Evolutionary conservation across 2,113 vertebrate genomes (phyloP).

Genomic region (Psittacula cyanocephala): DNA sequence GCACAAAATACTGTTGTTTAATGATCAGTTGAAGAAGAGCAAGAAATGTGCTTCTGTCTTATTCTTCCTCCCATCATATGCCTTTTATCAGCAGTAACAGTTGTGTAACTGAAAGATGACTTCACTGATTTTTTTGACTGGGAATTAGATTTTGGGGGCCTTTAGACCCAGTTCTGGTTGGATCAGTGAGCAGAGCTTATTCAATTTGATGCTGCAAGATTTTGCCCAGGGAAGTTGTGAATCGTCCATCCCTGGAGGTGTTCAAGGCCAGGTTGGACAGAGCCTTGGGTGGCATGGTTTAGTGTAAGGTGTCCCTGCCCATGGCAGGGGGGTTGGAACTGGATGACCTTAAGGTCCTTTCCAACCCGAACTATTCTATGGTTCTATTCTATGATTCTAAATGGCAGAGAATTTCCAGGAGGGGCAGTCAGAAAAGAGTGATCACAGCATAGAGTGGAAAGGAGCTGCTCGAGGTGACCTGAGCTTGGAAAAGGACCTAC

Average conservation of each 20-base stretch:
- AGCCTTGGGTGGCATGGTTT: no score
- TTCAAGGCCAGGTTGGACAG: no score
- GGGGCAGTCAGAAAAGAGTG: neutral
- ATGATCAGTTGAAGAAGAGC: neutral
- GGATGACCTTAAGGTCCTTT: no score
- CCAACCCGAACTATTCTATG: no score
- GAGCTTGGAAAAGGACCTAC: neutral
- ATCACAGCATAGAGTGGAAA: neutral
- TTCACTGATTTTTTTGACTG: neutral
- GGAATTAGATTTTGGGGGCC: neutral
- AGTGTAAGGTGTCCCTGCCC: no score
- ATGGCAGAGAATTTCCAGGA: neutral
- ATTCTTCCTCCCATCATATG: neutral
- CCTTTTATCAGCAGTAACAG: neutral
- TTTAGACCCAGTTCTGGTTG: neutral
- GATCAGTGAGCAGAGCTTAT: neutral
- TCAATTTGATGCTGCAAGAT: neutral
- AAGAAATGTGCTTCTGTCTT: neutral
- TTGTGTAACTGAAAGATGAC: neutral
- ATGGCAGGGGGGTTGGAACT: no score
- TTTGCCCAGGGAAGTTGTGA: no score
- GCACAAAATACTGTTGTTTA: neutral
- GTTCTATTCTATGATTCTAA: neutral
- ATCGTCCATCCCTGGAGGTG: no score
- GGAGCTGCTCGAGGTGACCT: neutral